Percentiles rank a stretch among this genome's conserved stretches.
These are phyloP conservation scores for Tetramorium bicarinatum DNA, from an alignment of 2,888 invertebrate species.

Conservation along the genomic window DNA sequence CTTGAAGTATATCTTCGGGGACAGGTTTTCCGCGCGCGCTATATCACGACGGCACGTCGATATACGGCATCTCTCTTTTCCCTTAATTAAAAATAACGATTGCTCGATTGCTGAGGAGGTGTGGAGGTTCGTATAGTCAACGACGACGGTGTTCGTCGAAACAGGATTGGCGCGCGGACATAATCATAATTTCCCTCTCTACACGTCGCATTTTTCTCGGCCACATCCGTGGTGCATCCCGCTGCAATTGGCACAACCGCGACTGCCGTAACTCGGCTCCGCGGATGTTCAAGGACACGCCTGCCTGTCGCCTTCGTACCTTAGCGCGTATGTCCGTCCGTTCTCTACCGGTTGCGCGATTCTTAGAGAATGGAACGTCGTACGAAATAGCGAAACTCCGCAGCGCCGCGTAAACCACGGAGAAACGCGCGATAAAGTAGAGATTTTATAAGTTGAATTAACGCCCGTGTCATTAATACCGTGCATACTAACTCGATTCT, in stretches of 20 bases:
- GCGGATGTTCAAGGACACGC: slow-evolving; percentile 68
- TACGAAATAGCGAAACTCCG: slow-evolving; percentile 14
- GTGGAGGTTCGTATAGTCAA: slow-evolving; percentile 61
- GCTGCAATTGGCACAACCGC: slow-evolving; percentile 57
- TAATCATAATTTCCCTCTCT: slow-evolving; percentile 75
- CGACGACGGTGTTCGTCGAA: slow-evolving; percentile 53
- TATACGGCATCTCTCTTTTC: slow-evolving; percentile 67
- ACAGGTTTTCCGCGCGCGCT: slow-evolving; percentile 63
- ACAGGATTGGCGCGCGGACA: slow-evolving; percentile 70
- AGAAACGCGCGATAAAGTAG: slow-evolving; percentile 31
- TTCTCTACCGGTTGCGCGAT: slow-evolving; percentile 34
- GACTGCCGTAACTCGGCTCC: slow-evolving; percentile 24
- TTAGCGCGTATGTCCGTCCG: slow-evolving; percentile 41
- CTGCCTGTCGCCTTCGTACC: slow-evolving; percentile 68
- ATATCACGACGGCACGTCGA: slow-evolving; percentile 53
- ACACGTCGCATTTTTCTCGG: slow-evolving; percentile 50
- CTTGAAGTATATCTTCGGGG: slow-evolving; percentile 56
- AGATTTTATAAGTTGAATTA: slow-evolving; percentile 34
- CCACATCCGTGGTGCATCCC: slow-evolving; percentile 58
- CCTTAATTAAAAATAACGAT: slow-evolving; percentile 82
- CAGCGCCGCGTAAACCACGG: background rate
- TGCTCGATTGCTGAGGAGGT: slow-evolving; percentile 61
- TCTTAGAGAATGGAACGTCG: slow-evolving; percentile 38
- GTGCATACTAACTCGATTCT: background rate
- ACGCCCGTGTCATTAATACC: background rate